A percentile compares a stretch with the other conserved stretches of the same genome.
Conservation (phyloP, 2,113 vertebrate genomes). For the Heliornis fulica region DNA sequence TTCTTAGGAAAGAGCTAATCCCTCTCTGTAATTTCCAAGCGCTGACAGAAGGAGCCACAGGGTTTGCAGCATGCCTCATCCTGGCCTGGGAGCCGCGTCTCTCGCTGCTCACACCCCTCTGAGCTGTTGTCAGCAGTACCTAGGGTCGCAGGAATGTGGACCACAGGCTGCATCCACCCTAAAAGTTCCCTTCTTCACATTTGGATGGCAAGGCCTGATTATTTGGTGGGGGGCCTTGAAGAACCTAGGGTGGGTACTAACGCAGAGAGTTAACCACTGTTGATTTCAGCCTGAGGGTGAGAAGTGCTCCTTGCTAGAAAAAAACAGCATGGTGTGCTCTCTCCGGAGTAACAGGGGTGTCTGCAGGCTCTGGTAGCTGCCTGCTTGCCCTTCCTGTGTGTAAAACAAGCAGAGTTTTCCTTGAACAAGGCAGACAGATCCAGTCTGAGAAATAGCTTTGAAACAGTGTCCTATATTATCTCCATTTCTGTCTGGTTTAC, state of each 20-base stretch:
- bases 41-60: constrained; percentile 12
- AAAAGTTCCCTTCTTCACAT: background rate
- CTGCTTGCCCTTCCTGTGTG: background rate
- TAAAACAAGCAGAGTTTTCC: background rate
- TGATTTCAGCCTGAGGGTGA: background rate
- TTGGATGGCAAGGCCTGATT: accelerated
- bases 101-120: background rate
- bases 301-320: background rate
- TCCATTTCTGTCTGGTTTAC: background rate
- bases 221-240: background rate
- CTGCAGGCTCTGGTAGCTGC: background rate
- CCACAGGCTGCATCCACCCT: background rate
- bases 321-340: background rate
- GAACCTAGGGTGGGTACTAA: background rate
- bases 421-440: background rate
- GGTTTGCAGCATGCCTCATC: background rate
- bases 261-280: background rate
- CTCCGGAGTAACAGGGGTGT: background rate
- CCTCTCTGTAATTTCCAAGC: background rate
- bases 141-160: background rate
- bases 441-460: constrained; percentile 6
- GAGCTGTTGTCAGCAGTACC: background rate
- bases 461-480: background rate
- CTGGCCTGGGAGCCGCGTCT: background rate
- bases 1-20: background rate